Evolutionary conservation across 2,797 vertebrate genomes (phyloP).

Genomic region (Coranthus polyacanthus): DNA sequence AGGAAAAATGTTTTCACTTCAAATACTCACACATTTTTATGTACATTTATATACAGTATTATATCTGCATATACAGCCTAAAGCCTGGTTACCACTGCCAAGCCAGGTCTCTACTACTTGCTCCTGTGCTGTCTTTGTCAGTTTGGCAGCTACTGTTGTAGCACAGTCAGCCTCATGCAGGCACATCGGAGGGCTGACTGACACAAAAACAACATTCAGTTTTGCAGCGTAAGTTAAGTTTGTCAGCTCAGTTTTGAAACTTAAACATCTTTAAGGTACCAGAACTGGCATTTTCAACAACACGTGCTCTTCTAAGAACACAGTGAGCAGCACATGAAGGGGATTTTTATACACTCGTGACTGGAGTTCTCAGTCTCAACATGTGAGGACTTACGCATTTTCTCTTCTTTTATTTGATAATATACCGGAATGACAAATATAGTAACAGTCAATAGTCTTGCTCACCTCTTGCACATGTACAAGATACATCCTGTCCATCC

Average conservation of each 20-base stretch:
- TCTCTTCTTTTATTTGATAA: neutral
- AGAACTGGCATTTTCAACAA: too few species aligned
- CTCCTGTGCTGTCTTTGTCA: slow-evolving; percentile 53
- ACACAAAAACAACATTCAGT: slow-evolving; percentile 20
- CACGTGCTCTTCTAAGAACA: neutral
- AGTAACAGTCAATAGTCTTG: slow-evolving; percentile 13
- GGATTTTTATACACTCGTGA: neutral
- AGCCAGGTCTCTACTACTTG: slow-evolving; percentile 35
- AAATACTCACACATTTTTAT: slow-evolving; percentile 19
- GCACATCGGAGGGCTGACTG: slow-evolving; percentile 30
- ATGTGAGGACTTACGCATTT: too few species aligned
- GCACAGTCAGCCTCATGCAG: slow-evolving; percentile 26
- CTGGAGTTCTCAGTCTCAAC: too few species aligned
- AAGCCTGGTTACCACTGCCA: slow-evolving; percentile 41
- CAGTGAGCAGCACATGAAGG: neutral
- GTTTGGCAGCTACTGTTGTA: slow-evolving; percentile 41
- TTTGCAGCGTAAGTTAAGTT: slow-evolving; percentile 27
- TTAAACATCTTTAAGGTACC: too few species aligned
- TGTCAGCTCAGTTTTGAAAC: neutral
- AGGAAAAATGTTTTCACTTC: slow-evolving; percentile 62
- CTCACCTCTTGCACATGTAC: slow-evolving; percentile 76
- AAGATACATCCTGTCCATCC: slow-evolving; percentile 75
- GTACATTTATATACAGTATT: slow-evolving; percentile 13
- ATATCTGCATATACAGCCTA: slow-evolving; percentile 23
- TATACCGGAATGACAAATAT: neutral